Base-by-base conservation (phyloP, 2,888 invertebrate genomes). In the Diabrotica balteata region DNA sequence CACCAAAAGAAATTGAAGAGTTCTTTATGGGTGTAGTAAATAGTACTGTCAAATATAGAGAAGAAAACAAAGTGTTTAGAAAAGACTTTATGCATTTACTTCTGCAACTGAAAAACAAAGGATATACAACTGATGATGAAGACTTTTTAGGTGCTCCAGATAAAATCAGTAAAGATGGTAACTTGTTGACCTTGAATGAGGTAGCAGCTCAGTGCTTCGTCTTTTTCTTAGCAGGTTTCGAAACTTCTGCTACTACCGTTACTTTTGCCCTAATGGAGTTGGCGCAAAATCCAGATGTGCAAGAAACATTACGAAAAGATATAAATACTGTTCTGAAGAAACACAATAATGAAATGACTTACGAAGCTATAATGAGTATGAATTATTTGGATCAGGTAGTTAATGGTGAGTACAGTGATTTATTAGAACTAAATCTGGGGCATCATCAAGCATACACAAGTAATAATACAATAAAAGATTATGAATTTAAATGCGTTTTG, bases 51-150 rank as follows among this genome's bases (percentile, higher is more conserved):
- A 78, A 64, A 7, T 66, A 71, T 8, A 72, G 77, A 59, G 64
- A 73, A 49, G 72, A 81, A 70, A 75, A 79, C 63, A 73, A 79
- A 6, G 63, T 83, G 1, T 75, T 81, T 73, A 72, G 87, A 8
- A 85, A 85, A 63, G 86, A 88, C 73, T 88, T 87, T 66, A 76
- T 88, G 22, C 84, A 87, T 65, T 73, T 85, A 49, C 73, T 87
- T 64, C 79, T 86, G 5, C 84, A 85, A 10, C 69, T 83, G 57
- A 83, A 83, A 71, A 84, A 82, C 53, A 75, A 72, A 43, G 78
- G 74, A 7, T 72, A 68, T 64, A 65, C 61, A 4, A 63, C 73
- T 5, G 76, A 76, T 42, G 75, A 66, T 7, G 53, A 75, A 42
- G 43, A 22, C 7, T 43, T 59, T 32, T 42, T 2, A 9, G 17